Conservation (phyloP, 2,797 vertebrate species). For the Eospalax fontanierii region DNA sequence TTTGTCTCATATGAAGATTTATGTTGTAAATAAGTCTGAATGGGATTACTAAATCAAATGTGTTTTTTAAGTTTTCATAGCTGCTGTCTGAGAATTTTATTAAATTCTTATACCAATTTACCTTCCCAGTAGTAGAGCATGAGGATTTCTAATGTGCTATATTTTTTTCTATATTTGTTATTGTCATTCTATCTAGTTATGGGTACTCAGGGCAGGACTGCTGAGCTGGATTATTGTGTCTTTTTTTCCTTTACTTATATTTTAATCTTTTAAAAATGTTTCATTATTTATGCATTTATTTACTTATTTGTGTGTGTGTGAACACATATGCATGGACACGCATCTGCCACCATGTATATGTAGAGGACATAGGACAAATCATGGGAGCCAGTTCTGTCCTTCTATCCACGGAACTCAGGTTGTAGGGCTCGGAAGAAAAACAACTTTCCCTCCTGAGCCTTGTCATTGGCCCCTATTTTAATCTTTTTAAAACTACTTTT, state of each 20-base stretch:
- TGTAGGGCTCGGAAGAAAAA: too few relatives aligned
- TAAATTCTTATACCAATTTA: slow-evolving; percentile 13
- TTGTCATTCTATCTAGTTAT: background rate
- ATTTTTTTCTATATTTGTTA: background rate
- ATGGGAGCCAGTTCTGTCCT: too few relatives aligned
- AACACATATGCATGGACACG: too few relatives aligned
- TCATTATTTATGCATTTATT: too few relatives aligned
- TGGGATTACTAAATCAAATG: background rate
- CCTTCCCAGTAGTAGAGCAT: background rate
- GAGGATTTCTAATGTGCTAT: background rate
- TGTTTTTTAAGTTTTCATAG: slow-evolving; percentile 28
- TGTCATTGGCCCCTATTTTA: background rate
- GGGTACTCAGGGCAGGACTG: background rate
- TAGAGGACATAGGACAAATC: too few relatives aligned
- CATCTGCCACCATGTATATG: too few relatives aligned
- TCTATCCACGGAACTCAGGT: too few relatives aligned
- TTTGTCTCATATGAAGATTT: background rate
- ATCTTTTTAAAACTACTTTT: background rate
- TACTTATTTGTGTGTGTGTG: too few relatives aligned
- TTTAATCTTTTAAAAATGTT: background rate
- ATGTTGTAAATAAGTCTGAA: background rate
- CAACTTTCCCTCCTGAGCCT: too few relatives aligned
- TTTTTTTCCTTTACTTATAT: background rate
- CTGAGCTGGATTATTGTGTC: background rate
- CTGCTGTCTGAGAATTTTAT: background rate